Conservation (phyloP, 2,888 invertebrate genomes). For the Strigamia maritima region DNA sequence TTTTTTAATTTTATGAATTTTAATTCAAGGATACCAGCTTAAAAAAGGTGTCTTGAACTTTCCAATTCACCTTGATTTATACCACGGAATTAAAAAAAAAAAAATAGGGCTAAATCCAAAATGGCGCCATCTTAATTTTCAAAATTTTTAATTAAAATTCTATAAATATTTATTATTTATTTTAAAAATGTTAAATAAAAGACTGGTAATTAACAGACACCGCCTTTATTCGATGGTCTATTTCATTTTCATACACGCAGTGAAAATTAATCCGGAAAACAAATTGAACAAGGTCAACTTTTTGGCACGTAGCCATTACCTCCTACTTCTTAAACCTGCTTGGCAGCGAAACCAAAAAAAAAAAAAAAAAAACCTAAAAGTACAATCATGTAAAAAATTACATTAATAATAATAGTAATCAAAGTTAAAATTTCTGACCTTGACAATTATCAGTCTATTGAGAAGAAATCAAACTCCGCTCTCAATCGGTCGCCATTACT, state of each 20-base stretch:
- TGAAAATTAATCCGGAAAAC: slow-evolving; percentile 8
- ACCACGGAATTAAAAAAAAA: neutral
- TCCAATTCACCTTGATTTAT: slow-evolving; percentile 4
- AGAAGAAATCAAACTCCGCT: too few species aligned
- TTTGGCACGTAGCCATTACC: neutral
- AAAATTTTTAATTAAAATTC: neutral
- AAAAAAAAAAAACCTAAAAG: neutral
- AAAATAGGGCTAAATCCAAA: too few species aligned
- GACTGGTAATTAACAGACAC: neutral
- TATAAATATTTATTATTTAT: neutral
- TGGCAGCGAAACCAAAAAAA: neutral
- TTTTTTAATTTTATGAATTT: too few species aligned
- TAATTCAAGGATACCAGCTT: neutral
- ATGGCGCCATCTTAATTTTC: too few species aligned
- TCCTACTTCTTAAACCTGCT: slow-evolving; percentile 6
- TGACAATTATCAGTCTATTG: neutral
- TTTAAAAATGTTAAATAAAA: neutral
- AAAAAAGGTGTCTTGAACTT: neutral
- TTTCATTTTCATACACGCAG: neutral
- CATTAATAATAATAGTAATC: neutral
- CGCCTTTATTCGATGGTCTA: neutral
- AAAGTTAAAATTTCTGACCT: neutral
- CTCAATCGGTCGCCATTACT: too few species aligned
- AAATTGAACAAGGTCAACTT: slow-evolving; percentile 8
- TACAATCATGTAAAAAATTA: neutral